Conservation (phyloP, 1,140 invertebrate species). For the Drosophila santomea region DNA sequence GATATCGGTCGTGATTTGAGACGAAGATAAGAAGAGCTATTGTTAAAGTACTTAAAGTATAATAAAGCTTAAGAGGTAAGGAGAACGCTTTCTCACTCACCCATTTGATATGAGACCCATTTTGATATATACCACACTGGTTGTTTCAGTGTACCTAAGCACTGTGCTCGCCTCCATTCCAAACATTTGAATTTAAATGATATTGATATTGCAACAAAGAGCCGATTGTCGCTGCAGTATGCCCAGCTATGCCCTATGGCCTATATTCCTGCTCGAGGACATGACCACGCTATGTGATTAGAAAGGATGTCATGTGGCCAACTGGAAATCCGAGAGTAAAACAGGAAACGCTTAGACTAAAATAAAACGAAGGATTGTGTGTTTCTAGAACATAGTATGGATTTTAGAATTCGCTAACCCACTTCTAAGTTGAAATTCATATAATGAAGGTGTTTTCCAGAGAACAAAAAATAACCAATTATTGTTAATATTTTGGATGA, state of each 20-base stretch:
- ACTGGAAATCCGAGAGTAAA: not conserved
- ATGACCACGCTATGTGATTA: constrained; percentile 50
- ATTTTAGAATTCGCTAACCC: too few species aligned
- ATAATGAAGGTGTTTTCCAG: too few species aligned
- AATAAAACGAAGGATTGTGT: not conserved
- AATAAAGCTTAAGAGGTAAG: too few species aligned
- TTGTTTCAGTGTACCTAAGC: not conserved
- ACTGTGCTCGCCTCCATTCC: not conserved
- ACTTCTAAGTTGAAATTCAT: too few species aligned
- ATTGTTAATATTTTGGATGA: not conserved
- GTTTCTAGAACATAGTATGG: too few species aligned
- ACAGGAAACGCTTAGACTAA: not conserved
- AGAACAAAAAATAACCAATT: not conserved
- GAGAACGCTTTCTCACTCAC: too few species aligned
- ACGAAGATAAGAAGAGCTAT: not conserved
- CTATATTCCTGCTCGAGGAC: not conserved
- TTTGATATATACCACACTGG: not conserved
- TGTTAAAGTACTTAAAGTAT: too few species aligned
- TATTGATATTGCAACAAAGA: constrained; percentile 58
- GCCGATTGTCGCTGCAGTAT: constrained; percentile 6
- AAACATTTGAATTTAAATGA: constrained; percentile 58
- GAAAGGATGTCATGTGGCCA: constrained; percentile 36
- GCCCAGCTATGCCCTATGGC: constrained; percentile 6
- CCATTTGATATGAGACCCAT: not conserved
- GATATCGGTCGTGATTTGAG: not conserved